Base-by-base conservation (phyloP, 2,113 vertebrate species). In the Promerops cafer region DNA sequence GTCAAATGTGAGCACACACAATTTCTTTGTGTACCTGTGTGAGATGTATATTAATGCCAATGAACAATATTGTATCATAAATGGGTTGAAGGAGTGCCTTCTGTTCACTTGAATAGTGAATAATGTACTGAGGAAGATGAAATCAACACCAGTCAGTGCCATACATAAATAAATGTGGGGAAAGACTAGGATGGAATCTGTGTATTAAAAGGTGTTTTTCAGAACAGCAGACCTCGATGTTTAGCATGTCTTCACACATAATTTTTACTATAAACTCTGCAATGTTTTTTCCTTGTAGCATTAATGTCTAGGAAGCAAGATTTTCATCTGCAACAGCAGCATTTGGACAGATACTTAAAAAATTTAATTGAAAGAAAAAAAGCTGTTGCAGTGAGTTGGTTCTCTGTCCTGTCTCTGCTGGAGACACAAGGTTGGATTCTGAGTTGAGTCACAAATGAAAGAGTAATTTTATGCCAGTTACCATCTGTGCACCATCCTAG, bases 401-500 rank as follows among this genome's bases (percentile, higher is more conserved):
- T 83, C 91, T 54, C 45, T 85, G 33, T 64, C 53, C 59, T 79
- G 37, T 66, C 68, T 42, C 70, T 91, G 44, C 35, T 70, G 53
- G 19, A 93, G 49, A 76, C 26, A 49, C 80, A 64, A 72, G 45
- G 66, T 35, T 83, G 79, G 72, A 71, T 76, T 94, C 37, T 37
- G 70, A 84, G 81, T 31, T 85, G 74, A 70, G 31, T 80, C 63
- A 76, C 66, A 88, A 96, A 76, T n/a, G 37, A 93, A 79, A 72
- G 78, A 91, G 64, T 64, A 71, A 75, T 93, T 89, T 93, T 61
- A 54, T 80, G 30, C 63, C 35, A 57, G 66, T 76, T 33, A 35
- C 84, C 63, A 86, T 93, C 78, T 94, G 93, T 88, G 89, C 75
- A 94, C 79, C 59, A 63, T 70, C 82, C 44, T 64, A 83, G 75